Evolutionary conservation across 2,113 vertebrate species (phyloP), one percentile per base, ranked within the genome.

Genomic region (Pongo abelii): DNA sequence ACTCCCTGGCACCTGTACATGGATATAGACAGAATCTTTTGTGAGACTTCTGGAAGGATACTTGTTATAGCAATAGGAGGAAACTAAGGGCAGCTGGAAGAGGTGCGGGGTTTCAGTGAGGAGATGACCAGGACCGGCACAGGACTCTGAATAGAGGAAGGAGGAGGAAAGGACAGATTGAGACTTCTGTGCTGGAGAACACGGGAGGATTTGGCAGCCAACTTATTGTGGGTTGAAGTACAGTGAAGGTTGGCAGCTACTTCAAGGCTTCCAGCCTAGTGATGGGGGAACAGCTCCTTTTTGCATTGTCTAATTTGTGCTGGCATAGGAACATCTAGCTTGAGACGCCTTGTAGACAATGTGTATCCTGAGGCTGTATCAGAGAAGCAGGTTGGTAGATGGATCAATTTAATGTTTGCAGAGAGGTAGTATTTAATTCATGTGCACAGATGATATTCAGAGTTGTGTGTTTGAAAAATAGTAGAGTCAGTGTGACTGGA

Each of bases 271-370:
- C 80, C 57, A 70, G 91, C 91, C 77, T 81, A 27, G n/a, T 80
- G 25, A 30, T n/a, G 43, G 80, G 27, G 85, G 85, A 70, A 40
- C 18, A 74, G 64, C 81, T 96, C 78, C 59, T 52, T 89, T 90
- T 48, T 91, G 83, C 79, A 79, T 77, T 32, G 69, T 84, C 89
- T 93, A 52, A 93, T 97, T 85, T 78, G 78, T 83, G 78, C 79
- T 78, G 85, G 74, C 92, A 89, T 16, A 84, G 87, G 83, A 69
- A 93, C 83, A 40, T 74, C n/a, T 59, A 81, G 25, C 52, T 79
- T n/a, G 87, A 81, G 92, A 83, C 13, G 32, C 67, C 74, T 89
- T 61, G 4, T 30, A 38, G 69, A 74, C 74, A 86, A 57, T 52
- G 32, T 88, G 69, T 87, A 57, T 59, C 77, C 77, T 80, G 43